A percentile compares a stretch with the other conserved stretches of the same genome.
Conservation (phyloP, 2,888 invertebrate species). For the Globia sparganii region DNA sequence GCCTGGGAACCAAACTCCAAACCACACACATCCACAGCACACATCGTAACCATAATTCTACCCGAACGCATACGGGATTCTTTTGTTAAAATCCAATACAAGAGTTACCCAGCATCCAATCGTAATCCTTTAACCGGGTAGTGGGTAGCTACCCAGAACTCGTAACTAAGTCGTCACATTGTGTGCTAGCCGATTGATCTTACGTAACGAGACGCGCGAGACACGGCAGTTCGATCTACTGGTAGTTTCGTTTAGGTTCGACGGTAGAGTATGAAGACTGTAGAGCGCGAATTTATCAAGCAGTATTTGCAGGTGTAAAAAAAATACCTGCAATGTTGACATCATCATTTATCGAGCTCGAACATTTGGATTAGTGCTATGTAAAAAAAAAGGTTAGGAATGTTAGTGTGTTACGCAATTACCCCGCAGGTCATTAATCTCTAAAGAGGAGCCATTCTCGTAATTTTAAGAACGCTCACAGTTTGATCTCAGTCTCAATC, state of each 20-base stretch:
- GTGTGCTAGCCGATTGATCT: slow-evolving; percentile 53
- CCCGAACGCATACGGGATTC: background rate
- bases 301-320: background rate
- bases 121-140: slow-evolving; percentile 1
- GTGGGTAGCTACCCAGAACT: background rate
- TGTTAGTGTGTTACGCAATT: no score
- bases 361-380: no score
- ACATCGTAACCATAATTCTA: slow-evolving; percentile 10
- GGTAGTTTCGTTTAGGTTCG: slow-evolving; percentile 5
- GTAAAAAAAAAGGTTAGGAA: no score
- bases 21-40: background rate
- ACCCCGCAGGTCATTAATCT: no score
- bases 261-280: background rate
- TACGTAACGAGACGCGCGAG: slow-evolving; percentile 44
- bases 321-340: no score
- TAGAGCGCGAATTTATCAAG: background rate
- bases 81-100: slow-evolving; percentile 36
- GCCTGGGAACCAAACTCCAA: background rate
- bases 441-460: no score
- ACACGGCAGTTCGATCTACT: slow-evolving; percentile 33
- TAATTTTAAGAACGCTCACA: no score
- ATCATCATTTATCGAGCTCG: no score
- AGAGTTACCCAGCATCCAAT: background rate
- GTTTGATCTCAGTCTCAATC: no score
- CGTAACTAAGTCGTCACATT: slow-evolving; percentile 55